A percentile compares a stretch with the other conserved stretches of the same genome.
Conservation (phyloP, 2,888 invertebrate species). For the Conomelus anceps region DNA sequence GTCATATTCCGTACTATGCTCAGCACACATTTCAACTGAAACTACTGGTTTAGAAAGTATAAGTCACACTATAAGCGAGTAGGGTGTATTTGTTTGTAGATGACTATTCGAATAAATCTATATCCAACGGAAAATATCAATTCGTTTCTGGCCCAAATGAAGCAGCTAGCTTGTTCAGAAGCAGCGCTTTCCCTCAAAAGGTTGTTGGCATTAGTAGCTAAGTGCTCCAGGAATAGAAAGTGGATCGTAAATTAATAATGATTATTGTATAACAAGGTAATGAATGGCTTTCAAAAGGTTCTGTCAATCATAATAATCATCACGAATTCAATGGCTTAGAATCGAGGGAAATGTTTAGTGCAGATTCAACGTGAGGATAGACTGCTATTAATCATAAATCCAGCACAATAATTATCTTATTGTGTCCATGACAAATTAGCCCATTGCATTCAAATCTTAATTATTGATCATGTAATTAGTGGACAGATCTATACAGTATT, state of each 20-base stretch:
- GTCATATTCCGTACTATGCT: neutral
- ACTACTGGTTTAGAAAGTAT: neutral
- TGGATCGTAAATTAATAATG: neutral
- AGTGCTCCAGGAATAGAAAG: neutral
- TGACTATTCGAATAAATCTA: neutral
- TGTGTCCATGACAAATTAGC: neutral
- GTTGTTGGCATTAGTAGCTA: neutral
- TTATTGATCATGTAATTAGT: neutral
- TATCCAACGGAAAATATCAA: neutral
- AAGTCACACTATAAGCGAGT: neutral
- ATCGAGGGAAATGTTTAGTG: neutral
- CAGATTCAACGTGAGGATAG: neutral
- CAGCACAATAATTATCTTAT: neutral
- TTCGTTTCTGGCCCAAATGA: neutral
- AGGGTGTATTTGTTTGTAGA: neutral
- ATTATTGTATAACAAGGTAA: neutral
- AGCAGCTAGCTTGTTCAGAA: neutral
- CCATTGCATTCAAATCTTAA: neutral
- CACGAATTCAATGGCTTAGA: neutral
- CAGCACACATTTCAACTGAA: neutral
- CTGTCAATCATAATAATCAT: neutral
- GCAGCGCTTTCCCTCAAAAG: neutral
- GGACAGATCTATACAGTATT: neutral
- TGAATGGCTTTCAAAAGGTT: neutral
- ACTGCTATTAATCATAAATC: neutral